Evolutionary conservation across 2,113 vertebrate species (phyloP).

Genomic region (Nyctereutes procyonoides): DNA sequence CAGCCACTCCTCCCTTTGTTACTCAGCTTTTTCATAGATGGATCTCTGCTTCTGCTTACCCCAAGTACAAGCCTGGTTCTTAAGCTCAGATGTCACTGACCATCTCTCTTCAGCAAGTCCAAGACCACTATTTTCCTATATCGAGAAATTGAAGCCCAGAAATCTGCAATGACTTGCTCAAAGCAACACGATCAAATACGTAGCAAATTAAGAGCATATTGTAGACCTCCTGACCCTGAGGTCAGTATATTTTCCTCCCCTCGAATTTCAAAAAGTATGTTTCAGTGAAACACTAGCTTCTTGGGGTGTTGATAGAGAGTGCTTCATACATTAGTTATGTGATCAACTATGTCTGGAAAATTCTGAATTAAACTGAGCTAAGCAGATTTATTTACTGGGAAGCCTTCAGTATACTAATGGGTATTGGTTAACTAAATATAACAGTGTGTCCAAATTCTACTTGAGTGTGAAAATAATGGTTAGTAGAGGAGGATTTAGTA

Average conservation of each 20-base stretch:
- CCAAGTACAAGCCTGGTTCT: background rate
- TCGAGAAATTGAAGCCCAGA: background rate
- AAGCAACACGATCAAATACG: background rate
- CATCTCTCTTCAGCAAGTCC: background rate
- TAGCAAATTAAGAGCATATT: background rate
- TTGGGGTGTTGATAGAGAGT: background rate
- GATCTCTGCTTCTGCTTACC: background rate
- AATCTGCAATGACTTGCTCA: background rate
- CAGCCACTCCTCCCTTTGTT: background rate
- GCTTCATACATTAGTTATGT: background rate
- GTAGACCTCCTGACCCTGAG: background rate
- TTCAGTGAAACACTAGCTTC: background rate
- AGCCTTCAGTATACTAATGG: background rate
- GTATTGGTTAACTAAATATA: conserved; percentile 21
- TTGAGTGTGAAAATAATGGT: background rate
- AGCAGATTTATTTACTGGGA: conserved; percentile 49
- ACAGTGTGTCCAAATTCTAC: background rate
- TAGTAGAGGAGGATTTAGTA: background rate
- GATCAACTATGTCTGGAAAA: background rate
- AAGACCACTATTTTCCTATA: background rate
- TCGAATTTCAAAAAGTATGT: background rate
- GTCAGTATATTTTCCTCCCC: background rate
- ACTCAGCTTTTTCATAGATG: background rate
- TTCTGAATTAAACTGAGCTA: conserved; percentile 37
- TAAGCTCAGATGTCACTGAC: background rate